Evolutionary conservation across 2,113 vertebrate species (phyloP).

Genomic region (Albula glossodonta): DNA sequence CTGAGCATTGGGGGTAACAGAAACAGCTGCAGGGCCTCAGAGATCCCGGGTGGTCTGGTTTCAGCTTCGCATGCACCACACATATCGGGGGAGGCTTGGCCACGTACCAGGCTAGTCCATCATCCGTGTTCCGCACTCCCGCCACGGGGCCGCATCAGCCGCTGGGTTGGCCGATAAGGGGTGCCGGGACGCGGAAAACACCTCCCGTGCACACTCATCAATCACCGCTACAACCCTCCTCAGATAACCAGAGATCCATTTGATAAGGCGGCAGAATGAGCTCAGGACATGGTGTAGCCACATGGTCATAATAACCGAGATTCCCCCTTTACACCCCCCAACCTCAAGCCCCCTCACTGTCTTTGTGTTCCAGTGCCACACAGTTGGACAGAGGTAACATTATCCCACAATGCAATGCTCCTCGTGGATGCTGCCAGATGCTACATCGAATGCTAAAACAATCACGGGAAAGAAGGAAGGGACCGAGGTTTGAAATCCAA

Average conservation of each 20-base stretch:
- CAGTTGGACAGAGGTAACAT: neutral
- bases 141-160: constrained; percentile 12
- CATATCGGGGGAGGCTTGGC: constrained; percentile 21
- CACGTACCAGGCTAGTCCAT: constrained; percentile 29
- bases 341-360: neutral
- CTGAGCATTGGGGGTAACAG: constrained; percentile 22
- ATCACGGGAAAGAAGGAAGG: neutral
- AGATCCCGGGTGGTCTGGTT: constrained; percentile 18
- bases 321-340: neutral
- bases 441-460: neutral
- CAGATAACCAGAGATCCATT: constrained; percentile 14
- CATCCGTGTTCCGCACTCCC: neutral
- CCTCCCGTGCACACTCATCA: constrained; percentile 26
- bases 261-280: constrained; percentile 2
- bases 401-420: constrained; percentile 4
- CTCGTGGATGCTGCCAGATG: neutral
- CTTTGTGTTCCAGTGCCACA: neutral
- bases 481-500: constrained; percentile 40
- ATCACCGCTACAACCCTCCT: constrained; percentile 17
- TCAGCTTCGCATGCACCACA: constrained; percentile 19
- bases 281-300: neutral
- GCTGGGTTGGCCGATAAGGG: constrained; percentile 17
- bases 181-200: neutral
- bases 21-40: constrained; percentile 27
- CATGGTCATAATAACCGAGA: neutral